Evolutionary conservation across 2,797 vertebrate species (phyloP).

Genomic region (Labroides dimidiatus): DNA sequence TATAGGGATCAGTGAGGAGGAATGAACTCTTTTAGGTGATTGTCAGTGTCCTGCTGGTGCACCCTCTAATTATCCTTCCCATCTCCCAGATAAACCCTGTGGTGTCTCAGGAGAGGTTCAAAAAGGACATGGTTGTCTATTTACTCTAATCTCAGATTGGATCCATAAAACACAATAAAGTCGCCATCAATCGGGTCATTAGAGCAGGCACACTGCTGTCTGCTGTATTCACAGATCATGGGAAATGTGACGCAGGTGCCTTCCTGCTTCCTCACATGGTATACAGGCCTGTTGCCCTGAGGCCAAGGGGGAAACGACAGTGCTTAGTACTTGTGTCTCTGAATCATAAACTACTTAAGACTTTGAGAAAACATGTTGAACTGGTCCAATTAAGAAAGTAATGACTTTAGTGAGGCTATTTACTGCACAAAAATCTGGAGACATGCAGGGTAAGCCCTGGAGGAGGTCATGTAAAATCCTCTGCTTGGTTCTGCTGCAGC

Average conservation of each 20-base stretch:
- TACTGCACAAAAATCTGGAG: constrained; percentile 58
- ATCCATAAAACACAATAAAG: constrained; percentile 47
- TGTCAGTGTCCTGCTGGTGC: constrained; percentile 59
- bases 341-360: constrained; percentile 80
- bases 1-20: constrained; percentile 51
- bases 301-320: constrained; percentile 54
- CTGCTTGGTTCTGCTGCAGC: constrained; percentile 23
- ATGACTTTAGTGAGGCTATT: constrained; percentile 78
- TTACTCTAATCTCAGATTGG: constrained; percentile 42
- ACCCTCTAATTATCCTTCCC: constrained; percentile 65
- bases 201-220: constrained; percentile 22
- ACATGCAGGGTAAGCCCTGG: constrained; percentile 65
- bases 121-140: constrained; percentile 52
- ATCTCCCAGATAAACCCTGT: constrained; percentile 47
- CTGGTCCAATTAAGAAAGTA: constrained; percentile 77
- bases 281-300: constrained; percentile 53
- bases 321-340: constrained; percentile 60
- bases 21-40: constrained; percentile 55
- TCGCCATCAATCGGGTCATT: constrained; percentile 35
- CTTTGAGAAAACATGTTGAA: constrained; percentile 72
- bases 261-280: constrained; percentile 64
- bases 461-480: constrained; percentile 49
- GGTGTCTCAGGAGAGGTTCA: constrained; percentile 49
- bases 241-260: constrained; percentile 70
- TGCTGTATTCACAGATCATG: constrained; percentile 30